Evolutionary conservation across 1,140 invertebrate genomes (phyloP), one percentile per base, ranked within the genome.

Genomic region (Lucilia sericata): DNA sequence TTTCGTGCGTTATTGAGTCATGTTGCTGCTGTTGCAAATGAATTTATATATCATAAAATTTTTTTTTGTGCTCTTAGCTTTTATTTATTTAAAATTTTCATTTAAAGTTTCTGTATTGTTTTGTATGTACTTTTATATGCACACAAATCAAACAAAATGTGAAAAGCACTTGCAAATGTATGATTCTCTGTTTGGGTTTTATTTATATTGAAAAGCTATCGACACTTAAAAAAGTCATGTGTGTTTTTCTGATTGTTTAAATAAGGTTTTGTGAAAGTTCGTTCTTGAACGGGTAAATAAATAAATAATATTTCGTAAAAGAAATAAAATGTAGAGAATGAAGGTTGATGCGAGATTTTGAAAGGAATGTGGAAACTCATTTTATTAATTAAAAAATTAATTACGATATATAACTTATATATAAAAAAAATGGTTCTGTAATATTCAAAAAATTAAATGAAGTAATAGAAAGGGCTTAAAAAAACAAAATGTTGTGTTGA

Each of bases 1-100:
- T 21, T 25, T 70, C 19, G 65, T 70, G 19, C 19, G n/a, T 10
- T 21, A 70, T 19, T 21, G 19, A 70, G n/a, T 19, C 4, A 70
- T 21, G 19, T 70, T 70, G 9, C 25, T 70, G 9, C 21, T n/a
- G 14, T 7, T 60, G 4, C 19, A 60, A 60, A n/a, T 17, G 55
- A 60, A n/a, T 60, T 7, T 17, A 7, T 7, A n/a, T 7, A 3
- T n/a, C 25, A 30, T n/a, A 60, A 60, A 60, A 14, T 13, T 60
- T 60, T 60, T n/a, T 14, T 60, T 60, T 60, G 13, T 14, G 8
- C 25, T 30, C 25, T 30, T 30, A 30, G 3, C 25, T 30, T 30
- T 60, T 60, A 60, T 60, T 60, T 60, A 17, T 17, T 60, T 60
- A 60, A 60, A 60, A 60, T 60, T 60, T 60, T 60, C 55, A 60